Percentiles rank a stretch among this genome's conserved stretches.
phyloP scores from a whole-genome alignment of 2,888 invertebrate species.

The Graphium colonna region DNA sequence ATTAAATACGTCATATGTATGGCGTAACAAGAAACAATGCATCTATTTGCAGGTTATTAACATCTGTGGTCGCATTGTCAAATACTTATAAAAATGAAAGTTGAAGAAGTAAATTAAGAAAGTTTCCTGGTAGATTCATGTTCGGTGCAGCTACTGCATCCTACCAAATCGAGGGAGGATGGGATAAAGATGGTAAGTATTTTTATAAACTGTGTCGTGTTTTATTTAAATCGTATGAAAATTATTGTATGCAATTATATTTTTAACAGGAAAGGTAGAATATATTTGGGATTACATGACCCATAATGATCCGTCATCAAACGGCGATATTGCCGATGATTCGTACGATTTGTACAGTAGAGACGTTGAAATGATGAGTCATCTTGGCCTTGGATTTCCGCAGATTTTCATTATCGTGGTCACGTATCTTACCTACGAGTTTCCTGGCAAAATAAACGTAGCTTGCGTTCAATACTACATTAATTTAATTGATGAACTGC shows the following conservation, averaged over 20 bases:
- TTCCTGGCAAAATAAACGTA: conserved; percentile 65
- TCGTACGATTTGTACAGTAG: conserved; percentile 77
- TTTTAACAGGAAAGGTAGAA: conserved; percentile 60
- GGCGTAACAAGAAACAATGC: too few relatives aligned
- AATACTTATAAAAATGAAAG: not conserved
- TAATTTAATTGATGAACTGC: conserved; percentile 68
- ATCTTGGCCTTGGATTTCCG: conserved; percentile 61
- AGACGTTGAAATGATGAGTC: conserved; percentile 53
- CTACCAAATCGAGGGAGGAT: conserved; percentile 80
- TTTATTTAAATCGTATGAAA: too few relatives aligned
- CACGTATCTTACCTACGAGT: conserved; percentile 79
- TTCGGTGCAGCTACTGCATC: conserved; percentile 70
- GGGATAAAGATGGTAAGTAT: conserved; percentile 73
- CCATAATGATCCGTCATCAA: conserved; percentile 60
- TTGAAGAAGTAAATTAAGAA: conserved; percentile 29
- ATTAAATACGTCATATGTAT: too few relatives aligned
- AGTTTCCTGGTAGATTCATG: conserved; percentile 48
- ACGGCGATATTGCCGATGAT: conserved; percentile 77
- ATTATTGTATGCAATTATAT: not conserved
- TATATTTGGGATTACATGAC: conserved; percentile 81
- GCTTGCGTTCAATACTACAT: conserved; percentile 40
- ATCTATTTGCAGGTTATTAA: conserved; percentile 8
- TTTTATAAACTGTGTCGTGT: not conserved
- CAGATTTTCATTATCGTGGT: conserved; percentile 80
- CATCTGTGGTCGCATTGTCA: conserved; percentile 6